Evolutionary conservation across 2,888 invertebrate genomes (phyloP), one percentile per base, ranked within the genome.

Genomic region (Platerodrilus igneus): DNA sequence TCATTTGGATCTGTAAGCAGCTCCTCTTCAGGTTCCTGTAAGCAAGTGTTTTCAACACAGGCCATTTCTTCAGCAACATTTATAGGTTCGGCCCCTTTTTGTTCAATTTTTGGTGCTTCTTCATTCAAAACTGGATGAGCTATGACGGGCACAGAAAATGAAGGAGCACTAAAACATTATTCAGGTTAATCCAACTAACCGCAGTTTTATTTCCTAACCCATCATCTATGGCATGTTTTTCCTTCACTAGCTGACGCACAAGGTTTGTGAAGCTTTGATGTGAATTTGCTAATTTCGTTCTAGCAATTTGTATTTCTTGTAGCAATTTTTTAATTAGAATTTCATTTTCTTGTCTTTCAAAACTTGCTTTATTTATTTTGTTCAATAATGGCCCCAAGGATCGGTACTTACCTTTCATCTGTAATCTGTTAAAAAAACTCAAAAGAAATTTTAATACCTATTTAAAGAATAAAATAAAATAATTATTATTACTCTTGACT

Each of bases 361-460:
- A 53, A 38, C 57, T 60, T 4, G 62, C 58, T 27, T 59, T 56
- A 34, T 63, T 62, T 37, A 68, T 59, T 56, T 59, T 62, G 51
- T 57, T 55, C 41, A 67, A 55, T 37, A 67, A 51, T 18, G 66
- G 65, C 25, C 55, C 58, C 47, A 69, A 58, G 34, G 55, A 55
- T 53, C 59, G 59, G 60, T 68, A 69, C 60, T 64, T 66, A 54
- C 65, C 66, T 60, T 65, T 64, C 46, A 66, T 62, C 64, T 67
- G 68, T 53, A 66, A 67, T 56, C 67, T 69, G 50, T 51, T 28
- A 38, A 41, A 32, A n/a, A n/a, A n/a, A n/a, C n/a, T n/a, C n/a
- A n/a, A n/a, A n/a, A n/a, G n/a, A n/a, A n/a, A n/a, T n/a, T n/a
- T n/a, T n/a, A n/a, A n/a, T n/a, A n/a, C n/a, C n/a, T n/a, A n/a